Base-by-base conservation (phyloP, 2,888 invertebrate genomes). In the Itoplectis maculator region DNA sequence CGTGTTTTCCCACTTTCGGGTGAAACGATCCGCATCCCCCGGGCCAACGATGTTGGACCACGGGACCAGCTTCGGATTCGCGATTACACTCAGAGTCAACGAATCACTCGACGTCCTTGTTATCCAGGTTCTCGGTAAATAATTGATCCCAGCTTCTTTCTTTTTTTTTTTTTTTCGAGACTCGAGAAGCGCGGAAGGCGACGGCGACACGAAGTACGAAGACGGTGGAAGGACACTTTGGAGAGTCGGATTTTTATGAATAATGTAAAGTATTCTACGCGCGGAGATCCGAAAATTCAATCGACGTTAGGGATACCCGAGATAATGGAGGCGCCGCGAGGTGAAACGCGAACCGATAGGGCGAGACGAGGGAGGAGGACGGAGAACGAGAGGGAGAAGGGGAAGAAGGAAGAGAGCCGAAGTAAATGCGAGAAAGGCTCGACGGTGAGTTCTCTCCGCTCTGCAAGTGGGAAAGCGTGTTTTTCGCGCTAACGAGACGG, bases 381-480 rank as follows among this genome's bases (percentile, higher is more conserved):
- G 74, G 59, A 47, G 15, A 37, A 72, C 29, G 59, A 61, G 73
- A 42, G 29, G 56, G 18, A 37, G 61, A 61, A 72, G 35, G 59
- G 56, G 73, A 42, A 20, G 56, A n/a, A 37, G 61, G 51, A 65
- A 49, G 51, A 20, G 13, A 51, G 15, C 68, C 23, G 11, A 42
- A 75, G 66, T 75, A 59, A 81, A 56, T 42, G 66, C 37, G 76
- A 73, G 72, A 82, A 59, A 72, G 83, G 79, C 82, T 85, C 78
- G 72, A 79, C 59, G 81, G 78, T 54, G 86, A 83, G 86, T 84
- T 85, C 84, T 82, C 84, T 81, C n/a, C n/a, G 51, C 66, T 73
- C 11, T 61, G 82, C 78, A 81, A 88, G 88, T 88, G 87, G 86
- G 83, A 88, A 88, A 87, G 73, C 87, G 83, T 88, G 87, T 88